Conservation (phyloP, 1,140 invertebrate genomes). For the Paralvinella palmiformis region DNA sequence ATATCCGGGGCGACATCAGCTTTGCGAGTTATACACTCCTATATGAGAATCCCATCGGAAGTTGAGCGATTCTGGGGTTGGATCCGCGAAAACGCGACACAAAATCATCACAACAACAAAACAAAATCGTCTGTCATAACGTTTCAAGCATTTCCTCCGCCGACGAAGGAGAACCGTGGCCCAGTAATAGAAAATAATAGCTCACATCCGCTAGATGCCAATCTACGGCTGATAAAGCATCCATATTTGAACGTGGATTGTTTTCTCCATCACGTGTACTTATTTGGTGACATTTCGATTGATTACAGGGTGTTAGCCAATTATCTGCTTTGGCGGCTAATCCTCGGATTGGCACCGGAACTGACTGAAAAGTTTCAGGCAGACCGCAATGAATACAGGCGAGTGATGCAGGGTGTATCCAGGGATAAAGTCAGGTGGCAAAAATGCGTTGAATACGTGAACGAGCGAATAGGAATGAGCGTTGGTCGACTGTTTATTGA, state of each 20-base stretch:
- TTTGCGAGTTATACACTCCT: too few species aligned
- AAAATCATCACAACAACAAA: too few species aligned
- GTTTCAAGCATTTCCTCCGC: too few species aligned
- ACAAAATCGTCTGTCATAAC: too few species aligned
- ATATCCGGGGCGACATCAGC: too few species aligned
- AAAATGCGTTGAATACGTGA: slow-evolving; percentile 74
- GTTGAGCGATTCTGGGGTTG: too few species aligned
- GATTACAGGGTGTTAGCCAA: slow-evolving; percentile 67
- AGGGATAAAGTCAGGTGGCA: slow-evolving; percentile 69
- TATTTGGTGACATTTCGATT: too few species aligned
- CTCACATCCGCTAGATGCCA: too few species aligned
- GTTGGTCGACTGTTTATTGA: slow-evolving; percentile 77
- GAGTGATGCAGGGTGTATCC: slow-evolving; percentile 58
- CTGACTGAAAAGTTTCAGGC: slow-evolving; percentile 76
- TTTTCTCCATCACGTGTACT: background rate
- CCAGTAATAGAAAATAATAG: too few species aligned
- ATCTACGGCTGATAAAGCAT: slow-evolving; percentile 57
- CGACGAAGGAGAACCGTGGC: too few species aligned
- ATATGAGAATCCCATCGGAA: too few species aligned
- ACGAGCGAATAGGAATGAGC: slow-evolving; percentile 76
- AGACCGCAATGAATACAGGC: slow-evolving; percentile 69
- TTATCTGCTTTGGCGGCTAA: slow-evolving; percentile 75
- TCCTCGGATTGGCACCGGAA: slow-evolving; percentile 72
- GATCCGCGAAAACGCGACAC: too few species aligned
- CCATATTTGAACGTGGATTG: background rate